Evolutionary conservation across 1,140 invertebrate species (phyloP), one percentile per base, ranked within the genome.

Genomic region (Pseudomyrmex concolor): DNA sequence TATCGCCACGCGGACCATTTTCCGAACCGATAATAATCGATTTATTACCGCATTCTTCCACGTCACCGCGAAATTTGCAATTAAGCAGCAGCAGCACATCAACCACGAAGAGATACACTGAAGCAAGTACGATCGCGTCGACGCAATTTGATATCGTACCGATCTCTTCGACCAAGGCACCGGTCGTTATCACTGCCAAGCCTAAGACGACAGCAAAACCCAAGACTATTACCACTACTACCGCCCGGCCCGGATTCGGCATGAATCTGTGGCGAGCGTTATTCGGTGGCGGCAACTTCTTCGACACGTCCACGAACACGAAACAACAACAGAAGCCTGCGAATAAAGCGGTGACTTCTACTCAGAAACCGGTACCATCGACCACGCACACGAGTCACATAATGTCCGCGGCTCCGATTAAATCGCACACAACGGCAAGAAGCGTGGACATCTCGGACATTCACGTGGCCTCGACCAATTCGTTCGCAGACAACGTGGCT

Each of bases 271-370:
- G 94, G 34, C 89, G 90, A 85, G 90, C 91, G 45, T 81, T 94
- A 0, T 93, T 94, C 19, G 91, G 94, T 4, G 90, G 90, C 13
- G 89, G 90, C 15, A 70, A 91, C 8, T 91, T 93, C 12, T 85
- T 72, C 7, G 63, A 81, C 7, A 13, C 86, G 22, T 80, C 84
- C 17, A 80, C 86, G 1, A 89, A 72, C 17, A 84, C 81, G 19
- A 51, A 55, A 8, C 84, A 54, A 13, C 45, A 15, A 13, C 45
- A 15, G 9, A 83, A 51, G 19, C 45, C 22, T 2, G 68, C 72
- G 7, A 62, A 55, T n/a, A 73, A 51, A 83, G 62, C 86, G 0
- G 76, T 74, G 2, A 10, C 19, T 5, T 43, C 57, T 1, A 84
- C 64, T 2, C 64, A 66, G 22, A 88, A 43, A 74, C 55, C 72